Conservation (phyloP, 2,888 invertebrate genomes). For the Ichneumon xanthorius region DNA sequence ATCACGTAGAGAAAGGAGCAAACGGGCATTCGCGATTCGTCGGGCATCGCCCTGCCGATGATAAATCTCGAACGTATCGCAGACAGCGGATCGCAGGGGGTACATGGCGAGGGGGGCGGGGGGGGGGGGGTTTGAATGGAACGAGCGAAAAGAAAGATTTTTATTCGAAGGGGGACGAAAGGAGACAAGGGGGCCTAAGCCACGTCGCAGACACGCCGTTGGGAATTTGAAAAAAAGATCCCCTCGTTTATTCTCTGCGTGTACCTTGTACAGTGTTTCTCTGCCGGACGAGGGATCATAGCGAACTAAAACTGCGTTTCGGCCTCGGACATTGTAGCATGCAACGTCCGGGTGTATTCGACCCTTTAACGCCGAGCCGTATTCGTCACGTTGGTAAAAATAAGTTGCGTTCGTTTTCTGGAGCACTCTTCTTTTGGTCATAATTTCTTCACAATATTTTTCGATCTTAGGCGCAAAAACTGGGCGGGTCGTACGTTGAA, state of each 20-base stretch:
- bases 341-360: not conserved
- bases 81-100: constrained; percentile 31
- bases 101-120: constrained; percentile 1
- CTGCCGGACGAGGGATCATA: constrained; percentile 7
- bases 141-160: constrained; percentile 24
- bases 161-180: constrained; percentile 41
- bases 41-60: constrained; percentile 41
- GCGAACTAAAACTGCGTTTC: constrained; percentile 11
- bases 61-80: constrained; percentile 76
- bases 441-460: too few relatives aligned
- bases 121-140: constrained; percentile 7
- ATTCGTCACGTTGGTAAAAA: too few relatives aligned
- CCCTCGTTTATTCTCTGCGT: constrained; percentile 61
- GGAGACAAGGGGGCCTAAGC: constrained; percentile 67
- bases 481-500: too few relatives aligned
- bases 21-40: constrained; percentile 15
- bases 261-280: not conserved
- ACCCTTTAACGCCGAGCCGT: too few relatives aligned
- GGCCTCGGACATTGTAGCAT: not conserved
- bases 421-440: too few relatives aligned
- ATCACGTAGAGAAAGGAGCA: constrained; percentile 38
- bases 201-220: constrained; percentile 77
- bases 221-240: constrained; percentile 76
- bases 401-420: too few relatives aligned
- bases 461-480: too few relatives aligned